phyloP scores from a whole-genome alignment of 2,888 invertebrate genomes.

The Eupithecia subfuscata region DNA sequence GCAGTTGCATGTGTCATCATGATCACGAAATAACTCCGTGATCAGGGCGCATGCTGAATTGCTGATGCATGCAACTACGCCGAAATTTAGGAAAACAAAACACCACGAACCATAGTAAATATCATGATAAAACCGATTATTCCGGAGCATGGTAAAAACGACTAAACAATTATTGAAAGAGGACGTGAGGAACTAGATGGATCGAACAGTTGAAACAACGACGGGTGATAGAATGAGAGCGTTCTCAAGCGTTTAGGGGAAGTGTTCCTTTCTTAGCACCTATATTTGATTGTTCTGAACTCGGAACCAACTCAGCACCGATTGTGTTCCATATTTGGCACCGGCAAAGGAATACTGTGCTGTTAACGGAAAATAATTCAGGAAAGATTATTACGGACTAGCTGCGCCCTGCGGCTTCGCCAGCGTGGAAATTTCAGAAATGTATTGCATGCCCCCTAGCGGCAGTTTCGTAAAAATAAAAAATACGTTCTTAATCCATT shows the following conservation, averaged over 20 bases:
- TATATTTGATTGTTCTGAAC: not conserved
- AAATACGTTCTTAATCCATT: no score
- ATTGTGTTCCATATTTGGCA: not conserved
- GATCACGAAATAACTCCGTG: slow-evolving; percentile 1
- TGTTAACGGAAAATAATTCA: no score
- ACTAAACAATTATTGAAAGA: not conserved
- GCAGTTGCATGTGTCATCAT: not conserved
- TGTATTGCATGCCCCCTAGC: no score
- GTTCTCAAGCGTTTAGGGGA: not conserved
- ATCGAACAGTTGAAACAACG: slow-evolving; percentile 3
- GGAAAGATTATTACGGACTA: no score
- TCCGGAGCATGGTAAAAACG: not conserved
- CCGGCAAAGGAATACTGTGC: not conserved
- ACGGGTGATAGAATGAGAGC: slow-evolving; percentile 1
- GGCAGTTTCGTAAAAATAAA: no score
- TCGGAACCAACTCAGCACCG: not conserved
- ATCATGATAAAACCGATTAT: not conserved
- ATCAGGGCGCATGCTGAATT: not conserved
- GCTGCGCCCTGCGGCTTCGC: no score
- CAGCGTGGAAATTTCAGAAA: no score
- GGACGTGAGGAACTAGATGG: not conserved
- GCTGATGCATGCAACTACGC: not conserved
- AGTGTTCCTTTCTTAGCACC: not conserved
- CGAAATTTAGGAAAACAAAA: not conserved
- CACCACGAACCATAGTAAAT: not conserved